Evolutionary conservation across 2,113 vertebrate species (phyloP), one percentile per base, ranked within the genome.

Genomic region (Trematocara macrostoma): DNA sequence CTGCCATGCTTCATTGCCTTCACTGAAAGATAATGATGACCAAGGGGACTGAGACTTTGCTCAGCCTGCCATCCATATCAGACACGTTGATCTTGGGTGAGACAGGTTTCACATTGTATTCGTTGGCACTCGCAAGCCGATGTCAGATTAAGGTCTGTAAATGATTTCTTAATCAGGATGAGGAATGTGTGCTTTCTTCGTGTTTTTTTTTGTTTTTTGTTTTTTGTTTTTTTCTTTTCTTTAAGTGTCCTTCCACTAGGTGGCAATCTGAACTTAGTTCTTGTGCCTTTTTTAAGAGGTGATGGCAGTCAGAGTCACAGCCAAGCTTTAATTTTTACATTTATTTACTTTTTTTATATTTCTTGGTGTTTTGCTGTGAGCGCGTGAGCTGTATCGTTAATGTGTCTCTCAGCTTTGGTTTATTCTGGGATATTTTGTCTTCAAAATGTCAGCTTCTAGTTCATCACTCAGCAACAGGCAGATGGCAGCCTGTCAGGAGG

Each of bases 11-110:
- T 93, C 79, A 69, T 79, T 92, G 90, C 83, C 16, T 91, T 59
- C 81, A 71, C 81, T 95, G 87, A 94, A 92, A 95, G 91, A 92
- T 93, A 94, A 93, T 93, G 91, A 95, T 93, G 91, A 94, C 90
- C 84, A 42, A 90, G 85, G 89, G 94, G 90, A 91, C 85, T 69
- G 87, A 84, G 89, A 90, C 91, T 90, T 88, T 91, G 91, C 89
- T 88, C 85, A n/a, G 83, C 79, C 56, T 83, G 88, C 79, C 86
- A 14, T 78, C 91, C 74, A 34, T 93, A 92, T 92, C 92, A 90
- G 91, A 90, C 84, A 78, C 79, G 47, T 78, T 56, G 86, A 90
- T 92, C 90, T 87, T 52, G 67, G 82, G 26, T 38, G 83, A 91
- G 87, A 93, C 90, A 89, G 82, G 79, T 85, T 76, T 67, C 80